phyloP scores from a whole-genome alignment of 64 coral and sea anemone genomes.

The Astreopora myriophthalma region DNA sequence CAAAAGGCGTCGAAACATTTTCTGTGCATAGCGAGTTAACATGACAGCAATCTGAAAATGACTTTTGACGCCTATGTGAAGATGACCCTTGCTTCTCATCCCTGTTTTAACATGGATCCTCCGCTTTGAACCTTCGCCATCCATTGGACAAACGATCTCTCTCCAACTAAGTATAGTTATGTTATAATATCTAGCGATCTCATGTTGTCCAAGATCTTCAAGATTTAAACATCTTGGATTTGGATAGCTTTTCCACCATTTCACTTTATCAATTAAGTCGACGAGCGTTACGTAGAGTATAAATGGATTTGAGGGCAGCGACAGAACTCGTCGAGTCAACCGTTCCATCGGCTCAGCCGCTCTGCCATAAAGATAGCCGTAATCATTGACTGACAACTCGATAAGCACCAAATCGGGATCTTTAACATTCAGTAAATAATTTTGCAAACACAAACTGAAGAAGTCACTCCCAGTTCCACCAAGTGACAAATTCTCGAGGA shows the following conservation, averaged over 20 bases:
- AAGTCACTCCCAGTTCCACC: slow-evolving; percentile 91
- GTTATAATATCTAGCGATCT: slow-evolving; percentile 73
- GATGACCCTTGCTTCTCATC: slow-evolving; percentile 61
- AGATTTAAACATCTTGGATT: slow-evolving; percentile 74
- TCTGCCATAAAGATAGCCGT: slow-evolving; percentile 56
- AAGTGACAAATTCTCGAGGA: slow-evolving; percentile 42
- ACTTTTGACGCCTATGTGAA: slow-evolving; percentile 46
- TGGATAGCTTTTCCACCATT: slow-evolving; percentile 4
- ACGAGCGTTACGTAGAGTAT: slow-evolving; percentile 64
- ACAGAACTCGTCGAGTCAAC: slow-evolving; percentile 72
- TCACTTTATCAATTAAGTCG: slow-evolving; percentile 50
- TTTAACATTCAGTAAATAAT: slow-evolving; percentile 61
- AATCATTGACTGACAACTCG: slow-evolving; percentile 79
- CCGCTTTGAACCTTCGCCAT: background rate
- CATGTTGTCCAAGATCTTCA: slow-evolving; percentile 74
- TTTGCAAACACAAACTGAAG: slow-evolving; percentile 77
- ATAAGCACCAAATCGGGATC: slow-evolving; percentile 66
- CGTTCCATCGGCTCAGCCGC: slow-evolving; percentile 76
- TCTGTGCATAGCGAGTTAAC: slow-evolving; percentile 58
- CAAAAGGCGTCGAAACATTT: background rate
- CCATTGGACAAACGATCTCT: slow-evolving; percentile 69
- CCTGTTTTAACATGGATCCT: background rate
- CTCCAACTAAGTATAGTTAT: slow-evolving; percentile 74
- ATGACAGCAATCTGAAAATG: slow-evolving; percentile 73
- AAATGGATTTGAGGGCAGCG: slow-evolving; percentile 57